Conservation (phyloP, 2,888 invertebrate species). For the Venustoraphidia nigricollis region DNA sequence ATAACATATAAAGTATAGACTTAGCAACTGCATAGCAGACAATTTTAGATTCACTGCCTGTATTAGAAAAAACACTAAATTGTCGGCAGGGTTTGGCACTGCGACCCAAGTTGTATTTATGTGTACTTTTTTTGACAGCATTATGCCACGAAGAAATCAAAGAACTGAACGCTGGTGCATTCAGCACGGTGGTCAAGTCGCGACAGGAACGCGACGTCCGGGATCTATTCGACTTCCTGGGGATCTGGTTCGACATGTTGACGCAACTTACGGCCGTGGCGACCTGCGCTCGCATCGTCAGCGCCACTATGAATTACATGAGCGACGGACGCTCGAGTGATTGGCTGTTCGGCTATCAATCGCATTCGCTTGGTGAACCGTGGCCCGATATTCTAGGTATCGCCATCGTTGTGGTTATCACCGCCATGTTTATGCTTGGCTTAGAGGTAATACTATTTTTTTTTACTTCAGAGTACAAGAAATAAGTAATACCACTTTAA, state of each 20-base stretch:
- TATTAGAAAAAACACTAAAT: too few relatives aligned
- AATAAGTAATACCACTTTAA: too few relatives aligned
- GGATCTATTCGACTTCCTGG: slow-evolving; percentile 38
- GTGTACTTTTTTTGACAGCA: too few relatives aligned
- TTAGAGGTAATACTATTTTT: slow-evolving; percentile 31
- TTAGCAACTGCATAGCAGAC: too few relatives aligned
- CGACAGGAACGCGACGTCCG: slow-evolving; percentile 32
- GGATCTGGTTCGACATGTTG: slow-evolving; percentile 42
- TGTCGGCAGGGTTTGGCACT: too few relatives aligned
- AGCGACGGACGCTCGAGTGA: slow-evolving; percentile 40
- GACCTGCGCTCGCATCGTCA: slow-evolving; percentile 42
- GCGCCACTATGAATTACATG: slow-evolving; percentile 45
- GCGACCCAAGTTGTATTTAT: too few relatives aligned
- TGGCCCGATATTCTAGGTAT: slow-evolving; percentile 49
- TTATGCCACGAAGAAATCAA: too few relatives aligned
- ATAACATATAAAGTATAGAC: too few relatives aligned
- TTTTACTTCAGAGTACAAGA: too few relatives aligned
- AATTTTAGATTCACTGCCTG: too few relatives aligned
- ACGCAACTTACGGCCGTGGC: slow-evolving; percentile 42
- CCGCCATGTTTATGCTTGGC: slow-evolving; percentile 46
- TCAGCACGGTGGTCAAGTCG: slow-evolving; percentile 7
- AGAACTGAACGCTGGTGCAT: too few relatives aligned
- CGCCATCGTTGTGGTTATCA: slow-evolving; percentile 41
- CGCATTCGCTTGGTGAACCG: slow-evolving; percentile 40
- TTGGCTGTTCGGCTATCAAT: slow-evolving; percentile 42